phyloP scores from a whole-genome alignment of 2,888 invertebrate species.

The Caenorhabditis sp. region DNA sequence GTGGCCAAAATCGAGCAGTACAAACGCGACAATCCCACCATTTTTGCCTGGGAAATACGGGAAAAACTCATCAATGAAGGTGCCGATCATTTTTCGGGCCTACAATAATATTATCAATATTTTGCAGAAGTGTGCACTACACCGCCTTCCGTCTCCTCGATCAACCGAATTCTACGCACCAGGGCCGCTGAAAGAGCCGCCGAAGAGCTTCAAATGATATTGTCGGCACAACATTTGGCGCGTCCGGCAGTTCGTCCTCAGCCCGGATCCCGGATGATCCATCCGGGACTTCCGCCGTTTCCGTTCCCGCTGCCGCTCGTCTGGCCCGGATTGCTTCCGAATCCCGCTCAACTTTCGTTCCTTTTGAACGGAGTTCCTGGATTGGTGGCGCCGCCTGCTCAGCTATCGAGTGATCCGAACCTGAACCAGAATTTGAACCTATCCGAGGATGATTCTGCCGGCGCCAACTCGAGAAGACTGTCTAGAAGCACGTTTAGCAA shows the following conservation, averaged over 20 bases:
- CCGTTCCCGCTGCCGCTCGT: slow-evolving; percentile 56
- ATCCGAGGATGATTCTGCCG: slow-evolving; percentile 60
- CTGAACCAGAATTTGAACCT: slow-evolving; percentile 56
- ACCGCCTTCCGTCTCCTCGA: slow-evolving; percentile 94
- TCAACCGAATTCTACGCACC: slow-evolving; percentile 94
- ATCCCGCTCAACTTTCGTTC: slow-evolving; percentile 48
- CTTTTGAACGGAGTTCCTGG: slow-evolving; percentile 2
- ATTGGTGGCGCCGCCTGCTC: background rate
- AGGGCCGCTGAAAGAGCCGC: slow-evolving; percentile 96
- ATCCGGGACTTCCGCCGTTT: slow-evolving; percentile 22
- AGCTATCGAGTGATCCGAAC: slow-evolving; percentile 43
- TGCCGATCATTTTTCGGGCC: slow-evolving; percentile 78
- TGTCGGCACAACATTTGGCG: slow-evolving; percentile 66
- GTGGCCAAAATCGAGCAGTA: slow-evolving; percentile 98
- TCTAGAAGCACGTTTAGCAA: slow-evolving; percentile 58
- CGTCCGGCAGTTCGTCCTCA: slow-evolving; percentile 27
- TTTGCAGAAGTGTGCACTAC: slow-evolving; percentile 84
- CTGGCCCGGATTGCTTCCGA: slow-evolving; percentile 63
- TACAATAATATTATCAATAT: background rate
- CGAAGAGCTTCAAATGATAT: slow-evolving; percentile 88
- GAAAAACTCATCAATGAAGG: slow-evolving; percentile 96
- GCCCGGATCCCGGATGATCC: slow-evolving; percentile 9
- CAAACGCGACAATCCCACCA: slow-evolving; percentile 97
- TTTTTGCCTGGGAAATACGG: slow-evolving; percentile 98
- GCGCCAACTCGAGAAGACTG: slow-evolving; percentile 22